Evolutionary conservation across 2,888 invertebrate species (phyloP).

Genomic region (Cabera pusaria): DNA sequence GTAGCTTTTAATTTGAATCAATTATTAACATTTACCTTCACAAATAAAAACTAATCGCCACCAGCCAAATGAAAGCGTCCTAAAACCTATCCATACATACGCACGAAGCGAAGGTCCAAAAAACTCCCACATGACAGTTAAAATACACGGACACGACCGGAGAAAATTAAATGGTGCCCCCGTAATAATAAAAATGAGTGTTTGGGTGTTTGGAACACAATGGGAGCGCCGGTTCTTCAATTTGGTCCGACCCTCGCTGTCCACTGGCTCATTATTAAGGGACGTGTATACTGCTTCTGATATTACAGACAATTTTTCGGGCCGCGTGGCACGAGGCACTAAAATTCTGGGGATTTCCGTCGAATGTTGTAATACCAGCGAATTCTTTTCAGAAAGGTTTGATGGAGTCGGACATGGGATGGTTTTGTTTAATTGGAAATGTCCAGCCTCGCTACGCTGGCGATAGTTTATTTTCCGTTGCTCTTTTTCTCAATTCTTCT

Average conservation of each 20-base stretch:
- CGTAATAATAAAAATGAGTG: constrained; percentile 63
- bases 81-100: constrained; percentile 6
- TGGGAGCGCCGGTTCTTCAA: constrained; percentile 52
- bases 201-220: constrained; percentile 60
- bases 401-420: constrained; percentile 7
- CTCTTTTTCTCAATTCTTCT: too few species aligned
- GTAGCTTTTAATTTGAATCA: too few species aligned
- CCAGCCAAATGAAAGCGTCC: constrained; percentile 12
- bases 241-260: constrained; percentile 54
- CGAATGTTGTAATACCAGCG: constrained; percentile 26
- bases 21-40: too few species aligned
- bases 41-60: constrained; percentile 15
- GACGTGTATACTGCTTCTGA: constrained; percentile 42
- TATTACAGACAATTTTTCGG: constrained; percentile 37
- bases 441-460: too few species aligned
- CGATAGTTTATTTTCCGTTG: too few species aligned
- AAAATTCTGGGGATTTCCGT: constrained; percentile 29
- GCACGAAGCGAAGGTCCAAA: constrained; percentile 11
- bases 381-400: constrained; percentile 19
- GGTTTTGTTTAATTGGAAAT: constrained; percentile 3
- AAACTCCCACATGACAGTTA: constrained; percentile 37
- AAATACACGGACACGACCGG: constrained; percentile 47
- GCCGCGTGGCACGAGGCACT: constrained; percentile 30
- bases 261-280: constrained; percentile 51
- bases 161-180: constrained; percentile 60